Evolutionary conservation across 1,140 invertebrate genomes (phyloP).

Genomic region (Dendrolimus punctatus): DNA sequence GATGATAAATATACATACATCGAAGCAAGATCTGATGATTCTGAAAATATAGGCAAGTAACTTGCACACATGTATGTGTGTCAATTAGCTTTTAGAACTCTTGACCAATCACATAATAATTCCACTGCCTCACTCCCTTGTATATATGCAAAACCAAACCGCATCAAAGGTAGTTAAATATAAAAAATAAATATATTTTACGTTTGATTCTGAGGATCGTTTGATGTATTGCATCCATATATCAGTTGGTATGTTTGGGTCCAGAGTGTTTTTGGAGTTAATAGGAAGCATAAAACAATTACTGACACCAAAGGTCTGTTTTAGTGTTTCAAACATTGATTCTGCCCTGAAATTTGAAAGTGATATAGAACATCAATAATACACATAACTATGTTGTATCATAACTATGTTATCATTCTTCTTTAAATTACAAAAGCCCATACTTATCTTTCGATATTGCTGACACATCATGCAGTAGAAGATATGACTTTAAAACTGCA

Average conservation of each 20-base stretch:
- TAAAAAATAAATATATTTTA: constrained; percentile 21
- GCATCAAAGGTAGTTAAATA: background rate
- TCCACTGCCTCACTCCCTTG: no score
- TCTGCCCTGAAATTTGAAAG: constrained; percentile 78
- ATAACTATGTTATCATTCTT: background rate
- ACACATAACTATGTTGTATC: no score
- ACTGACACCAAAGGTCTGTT: constrained; percentile 86
- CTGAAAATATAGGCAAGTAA: no score
- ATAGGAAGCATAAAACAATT: constrained; percentile 92
- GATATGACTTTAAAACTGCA: constrained; percentile 89
- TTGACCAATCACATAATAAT: no score
- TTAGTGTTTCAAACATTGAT: constrained; percentile 86
- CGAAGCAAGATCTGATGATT: no score
- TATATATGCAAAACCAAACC: no score
- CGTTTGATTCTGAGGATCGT: constrained; percentile 70
- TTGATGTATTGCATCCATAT: constrained; percentile 88
- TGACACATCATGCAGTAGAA: constrained; percentile 87
- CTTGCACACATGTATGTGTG: no score
- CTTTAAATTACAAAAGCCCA: constrained; percentile 11
- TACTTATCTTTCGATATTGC: constrained; percentile 53
- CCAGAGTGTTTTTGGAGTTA: constrained; percentile 81
- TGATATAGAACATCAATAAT: background rate
- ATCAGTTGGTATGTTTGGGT: constrained; percentile 79
- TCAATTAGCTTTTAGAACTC: no score
- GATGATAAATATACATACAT: no score